A percentile compares a stretch with the other conserved stretches of the same genome.
These are phyloP conservation scores for Delphinapterus leucas DNA, from an alignment of 2,113 vertebrate genomes.

Conservation along the genomic window DNA sequence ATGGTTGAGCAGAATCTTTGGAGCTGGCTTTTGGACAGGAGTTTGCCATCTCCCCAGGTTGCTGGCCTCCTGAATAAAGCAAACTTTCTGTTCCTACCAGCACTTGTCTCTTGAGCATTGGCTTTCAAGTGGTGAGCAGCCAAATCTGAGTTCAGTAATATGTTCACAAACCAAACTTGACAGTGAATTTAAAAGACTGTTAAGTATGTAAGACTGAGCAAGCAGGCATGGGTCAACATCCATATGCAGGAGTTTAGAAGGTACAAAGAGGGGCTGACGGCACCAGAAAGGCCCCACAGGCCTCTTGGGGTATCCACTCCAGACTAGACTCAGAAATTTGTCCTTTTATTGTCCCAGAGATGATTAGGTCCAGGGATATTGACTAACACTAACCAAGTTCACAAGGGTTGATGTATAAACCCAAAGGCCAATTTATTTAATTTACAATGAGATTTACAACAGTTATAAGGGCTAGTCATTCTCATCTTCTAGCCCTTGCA, in stretches of 20 bases:
- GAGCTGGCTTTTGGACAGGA: background rate
- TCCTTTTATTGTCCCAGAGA: background rate
- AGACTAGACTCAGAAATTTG: background rate
- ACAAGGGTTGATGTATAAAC: background rate
- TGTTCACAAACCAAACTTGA: background rate
- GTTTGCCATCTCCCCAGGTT: background rate
- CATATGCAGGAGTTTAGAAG: background rate
- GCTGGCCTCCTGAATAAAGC: background rate
- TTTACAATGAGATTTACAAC: background rate
- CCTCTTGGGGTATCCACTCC: background rate
- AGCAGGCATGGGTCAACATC: background rate
- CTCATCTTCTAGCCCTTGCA: background rate
- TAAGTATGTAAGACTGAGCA: background rate
- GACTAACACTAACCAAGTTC: background rate
- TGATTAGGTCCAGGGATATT: background rate
- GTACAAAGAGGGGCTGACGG: background rate
- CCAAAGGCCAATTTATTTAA: background rate
- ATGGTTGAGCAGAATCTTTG: background rate
- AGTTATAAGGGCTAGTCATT: background rate
- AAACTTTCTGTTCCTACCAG: background rate
- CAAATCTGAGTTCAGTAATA: background rate
- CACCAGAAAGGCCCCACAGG: background rate
- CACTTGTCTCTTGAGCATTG: background rate
- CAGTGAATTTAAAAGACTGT: background rate
- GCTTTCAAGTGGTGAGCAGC: background rate